A percentile compares a stretch with the other conserved stretches of the same genome.
These are phyloP conservation scores for Myopa testacea DNA, from an alignment of 2,888 invertebrate genomes.

Conservation along the genomic window DNA sequence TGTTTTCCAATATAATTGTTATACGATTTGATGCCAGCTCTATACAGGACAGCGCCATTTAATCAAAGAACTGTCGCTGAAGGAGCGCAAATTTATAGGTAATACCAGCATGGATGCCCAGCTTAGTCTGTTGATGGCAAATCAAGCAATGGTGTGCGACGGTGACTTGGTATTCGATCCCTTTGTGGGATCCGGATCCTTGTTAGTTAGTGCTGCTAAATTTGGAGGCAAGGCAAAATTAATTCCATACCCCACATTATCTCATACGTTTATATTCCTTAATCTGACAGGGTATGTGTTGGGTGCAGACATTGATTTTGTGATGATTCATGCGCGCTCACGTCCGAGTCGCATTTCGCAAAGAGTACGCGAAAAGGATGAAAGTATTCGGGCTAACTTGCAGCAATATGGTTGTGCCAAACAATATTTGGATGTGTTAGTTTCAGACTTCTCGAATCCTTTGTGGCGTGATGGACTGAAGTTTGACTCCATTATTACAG, in stretches of 20 bases:
- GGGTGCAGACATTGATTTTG: constrained; percentile 94
- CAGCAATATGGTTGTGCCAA: constrained; percentile 83
- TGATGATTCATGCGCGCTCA: constrained; percentile 90
- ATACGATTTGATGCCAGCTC: constrained; percentile 71
- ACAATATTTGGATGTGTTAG: constrained; percentile 86
- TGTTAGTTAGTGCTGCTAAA: constrained; percentile 89
- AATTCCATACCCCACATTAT: neutral
- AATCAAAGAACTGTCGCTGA: constrained; percentile 84
- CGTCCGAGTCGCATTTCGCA: constrained; percentile 83
- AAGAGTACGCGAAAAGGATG: constrained; percentile 83
- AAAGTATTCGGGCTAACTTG: constrained; percentile 90
- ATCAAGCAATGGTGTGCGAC: constrained; percentile 82
- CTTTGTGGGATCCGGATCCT: constrained; percentile 84
- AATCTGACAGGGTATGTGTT: constrained; percentile 73
- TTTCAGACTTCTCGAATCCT: constrained; percentile 90
- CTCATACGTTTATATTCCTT: neutral
- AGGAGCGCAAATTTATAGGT: constrained; percentile 93
- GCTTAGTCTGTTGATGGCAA: constrained; percentile 94
- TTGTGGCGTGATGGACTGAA: constrained; percentile 78
- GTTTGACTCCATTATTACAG: constrained; percentile 95
- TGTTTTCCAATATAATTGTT: neutral
- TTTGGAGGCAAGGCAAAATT: constrained; percentile 75
- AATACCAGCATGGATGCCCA: constrained; percentile 99
- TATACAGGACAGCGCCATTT: constrained; percentile 86
- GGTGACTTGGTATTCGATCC: constrained; percentile 91